Base-by-base conservation (phyloP, 2,888 invertebrate species). In the Hedya salicella region DNA sequence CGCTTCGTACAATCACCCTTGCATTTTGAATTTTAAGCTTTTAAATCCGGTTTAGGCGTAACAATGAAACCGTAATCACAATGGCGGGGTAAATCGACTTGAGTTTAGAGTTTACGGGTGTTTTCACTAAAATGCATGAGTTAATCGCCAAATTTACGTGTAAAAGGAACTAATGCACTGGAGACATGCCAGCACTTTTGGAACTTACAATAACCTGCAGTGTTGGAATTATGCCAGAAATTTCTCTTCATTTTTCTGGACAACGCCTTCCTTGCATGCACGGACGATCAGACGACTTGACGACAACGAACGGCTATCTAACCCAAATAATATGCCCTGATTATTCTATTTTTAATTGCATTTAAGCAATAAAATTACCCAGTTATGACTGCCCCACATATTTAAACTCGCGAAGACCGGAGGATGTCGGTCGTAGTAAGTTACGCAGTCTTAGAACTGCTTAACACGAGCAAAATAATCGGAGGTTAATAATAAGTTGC, bases 121-220 rank as follows among this genome's bases (percentile, higher is more conserved):
- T 59, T 59, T 52, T 40, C 57, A 14, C 25, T n/a, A 61, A 32
- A 42, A 54, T 32, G 62, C 50, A 14, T 52, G 40, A 25, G 16
- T 30, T 40, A 46, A 48, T 39, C 61, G 59, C 59, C 56, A 62
- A 68, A 68, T 62, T 69, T 69, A 53, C 59, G 32, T 49, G 49
- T 67, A 68, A 68, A 68, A 73, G 67, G 68, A 70, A 68, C 57
- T 62, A 66, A 36, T 60, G 67, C 61, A 59, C 71, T 71, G 74
- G 70, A 73, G 73, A 71, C 71, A 72, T 71, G 75, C 76, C 74
- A 77, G 71, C 73, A 71, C 68, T 74, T 73, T 75, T 61, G 42
- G 53, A 62, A 69, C 67, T 73, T 75, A 74, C 71, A 71, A 72
- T 71, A 75, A 73, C 73, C 75, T 80, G 79, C 76, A 78, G 73